Evolutionary conservation across 2,888 invertebrate species (phyloP).

Genomic region (Scrobipalpa atriplicella): DNA sequence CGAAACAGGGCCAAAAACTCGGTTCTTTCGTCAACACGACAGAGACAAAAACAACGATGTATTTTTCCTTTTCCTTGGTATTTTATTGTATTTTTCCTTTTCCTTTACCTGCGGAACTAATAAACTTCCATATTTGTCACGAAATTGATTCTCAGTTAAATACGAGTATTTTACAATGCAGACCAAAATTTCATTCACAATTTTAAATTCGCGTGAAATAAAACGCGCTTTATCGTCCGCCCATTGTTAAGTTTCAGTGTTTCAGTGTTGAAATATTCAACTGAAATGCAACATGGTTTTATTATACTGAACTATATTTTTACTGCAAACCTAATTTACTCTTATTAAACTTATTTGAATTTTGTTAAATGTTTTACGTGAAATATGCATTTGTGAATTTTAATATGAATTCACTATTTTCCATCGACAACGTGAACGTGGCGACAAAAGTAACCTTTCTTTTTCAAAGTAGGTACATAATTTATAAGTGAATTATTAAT

Average conservation of each 20-base stretch:
- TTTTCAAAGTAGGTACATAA: too few relatives aligned
- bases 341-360: not conserved
- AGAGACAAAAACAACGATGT: too few relatives aligned
- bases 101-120: constrained; percentile 22
- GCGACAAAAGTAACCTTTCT: too few relatives aligned
- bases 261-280: constrained; percentile 8
- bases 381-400: too few relatives aligned
- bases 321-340: not conserved
- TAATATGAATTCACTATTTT: too few relatives aligned
- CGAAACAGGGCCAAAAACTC: too few relatives aligned
- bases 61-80: constrained; percentile 44
- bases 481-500: too few relatives aligned
- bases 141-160: constrained; percentile 13
- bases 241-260: constrained; percentile 14
- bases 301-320: constrained; percentile 3
- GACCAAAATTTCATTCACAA: constrained; percentile 3
- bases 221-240: constrained; percentile 8
- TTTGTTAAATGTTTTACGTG: not conserved
- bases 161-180: not conserved
- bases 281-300: constrained; percentile 14
- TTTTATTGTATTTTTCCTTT: constrained; percentile 45
- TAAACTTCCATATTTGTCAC: not conserved
- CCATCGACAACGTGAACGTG: too few relatives aligned
- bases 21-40: too few relatives aligned
- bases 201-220: constrained; percentile 16